These are phyloP conservation scores for Steatornis caripensis DNA, from an alignment of 2,113 vertebrate species.

Conservation along the genomic window DNA sequence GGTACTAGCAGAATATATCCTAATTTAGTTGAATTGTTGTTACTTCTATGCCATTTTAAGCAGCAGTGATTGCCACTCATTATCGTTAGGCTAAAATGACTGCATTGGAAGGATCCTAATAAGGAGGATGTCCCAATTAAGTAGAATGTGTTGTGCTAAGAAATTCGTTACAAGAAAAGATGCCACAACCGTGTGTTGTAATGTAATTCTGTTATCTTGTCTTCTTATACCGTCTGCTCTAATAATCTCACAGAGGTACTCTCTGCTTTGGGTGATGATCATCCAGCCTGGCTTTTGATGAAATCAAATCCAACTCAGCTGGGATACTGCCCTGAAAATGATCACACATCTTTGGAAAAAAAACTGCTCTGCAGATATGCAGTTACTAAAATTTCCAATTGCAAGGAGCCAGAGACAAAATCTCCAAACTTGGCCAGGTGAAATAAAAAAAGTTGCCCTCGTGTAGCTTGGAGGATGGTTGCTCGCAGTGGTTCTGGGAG, in stretches of 20 bases:
- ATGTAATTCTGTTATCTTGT: not conserved
- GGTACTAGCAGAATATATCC: conserved; percentile 14
- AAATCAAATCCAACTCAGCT: not conserved
- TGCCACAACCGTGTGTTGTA: not conserved
- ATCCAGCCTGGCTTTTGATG: not conserved
- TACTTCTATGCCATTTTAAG: conserved; percentile 44
- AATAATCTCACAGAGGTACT: not conserved
- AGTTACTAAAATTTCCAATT: not conserved
- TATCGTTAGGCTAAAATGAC: conserved; percentile 21
- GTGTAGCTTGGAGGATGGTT: not conserved
- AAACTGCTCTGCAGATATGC: not conserved
- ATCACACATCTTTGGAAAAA: not conserved
- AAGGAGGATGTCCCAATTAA: conserved; percentile 14
- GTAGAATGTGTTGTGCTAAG: conserved; percentile 5
- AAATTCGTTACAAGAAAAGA: not conserved
- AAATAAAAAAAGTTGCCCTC: not conserved
- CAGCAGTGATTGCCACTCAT: conserved; percentile 34
- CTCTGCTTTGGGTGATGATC: not conserved
- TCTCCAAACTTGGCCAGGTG: not conserved
- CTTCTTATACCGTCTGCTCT: not conserved
- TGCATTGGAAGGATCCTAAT: conserved; percentile 21
- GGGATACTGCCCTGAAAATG: not conserved
- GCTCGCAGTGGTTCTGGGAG: not conserved
- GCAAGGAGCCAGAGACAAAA: not conserved
- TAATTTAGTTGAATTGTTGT: conserved; percentile 55